Evolutionary conservation across 2,113 vertebrate genomes (phyloP), one percentile per base, ranked within the genome.

Genomic region (Mola mola): DNA sequence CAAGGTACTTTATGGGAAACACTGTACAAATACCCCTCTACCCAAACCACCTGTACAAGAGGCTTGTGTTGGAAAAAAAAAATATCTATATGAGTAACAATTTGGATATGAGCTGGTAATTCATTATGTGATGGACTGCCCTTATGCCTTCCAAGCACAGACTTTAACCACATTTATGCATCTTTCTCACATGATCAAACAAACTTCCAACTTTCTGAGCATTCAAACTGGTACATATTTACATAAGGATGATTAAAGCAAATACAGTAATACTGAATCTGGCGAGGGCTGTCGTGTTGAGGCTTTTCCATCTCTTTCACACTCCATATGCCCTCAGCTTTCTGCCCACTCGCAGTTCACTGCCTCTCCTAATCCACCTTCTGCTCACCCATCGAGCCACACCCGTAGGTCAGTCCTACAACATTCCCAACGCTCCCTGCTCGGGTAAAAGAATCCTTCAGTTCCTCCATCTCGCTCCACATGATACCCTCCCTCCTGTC

Each of bases 1-100:
- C 15, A 4, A 34, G 33, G 33, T 34, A 34, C 8, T 40, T 40
- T 16, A 40, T n/a, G 37, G 37, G 37, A 31, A 43, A 55, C 29
- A 17, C 55, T 40, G 48, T 38, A 71, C 44, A 64, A 20, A 67
- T 21, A 33, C n/a, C 47, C 48, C 56, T 19, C 52, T 64, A 56
- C 71, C 53, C 28, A 13, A 20, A 15, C 6, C 6, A 66, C 74
- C 62, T 66, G 60, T 66, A 74, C 46, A 20, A 36, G 60, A 72
- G 63, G 72, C 57, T 90, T 20, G 8, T 38, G 65, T 87, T 87
- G 64, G 15, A 6, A 58, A 40, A 77, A 66, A 78, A 66, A 83
- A 82, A 85, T n/a, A n/a, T n/a, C n/a, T n/a, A 76, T 77, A 74
- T 66, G 67, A 74, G 42, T 49, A 82, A 70, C 36, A 38, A 81